phyloP scores from a whole-genome alignment of 2,888 invertebrate species.

The Eucera pruinosa region DNA sequence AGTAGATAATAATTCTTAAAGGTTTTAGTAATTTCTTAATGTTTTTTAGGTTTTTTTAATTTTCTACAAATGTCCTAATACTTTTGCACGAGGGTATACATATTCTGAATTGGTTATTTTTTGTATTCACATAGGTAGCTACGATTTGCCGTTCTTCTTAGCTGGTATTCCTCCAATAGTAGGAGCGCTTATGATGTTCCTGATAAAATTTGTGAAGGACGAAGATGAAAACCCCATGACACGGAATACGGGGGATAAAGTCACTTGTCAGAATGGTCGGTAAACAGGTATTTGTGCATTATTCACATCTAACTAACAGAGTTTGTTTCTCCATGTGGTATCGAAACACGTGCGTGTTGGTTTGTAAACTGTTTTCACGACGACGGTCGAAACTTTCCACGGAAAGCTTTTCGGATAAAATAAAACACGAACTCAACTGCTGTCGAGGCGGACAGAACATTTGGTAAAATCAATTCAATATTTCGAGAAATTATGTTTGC shows the following conservation, averaged over 20 bases:
- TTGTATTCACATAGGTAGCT: slow-evolving; percentile 85
- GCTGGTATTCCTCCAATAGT: slow-evolving; percentile 94
- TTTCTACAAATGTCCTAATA: too few species aligned
- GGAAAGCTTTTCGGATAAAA: slow-evolving; percentile 51
- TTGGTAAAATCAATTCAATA: slow-evolving; percentile 51
- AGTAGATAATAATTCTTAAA: too few species aligned
- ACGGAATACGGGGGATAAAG: slow-evolving; percentile 65
- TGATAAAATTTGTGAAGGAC: slow-evolving; percentile 87
- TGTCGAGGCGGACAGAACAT: slow-evolving; percentile 44
- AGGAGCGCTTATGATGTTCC: slow-evolving; percentile 90
- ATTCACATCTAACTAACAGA: slow-evolving; percentile 62
- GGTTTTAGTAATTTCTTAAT: too few species aligned
- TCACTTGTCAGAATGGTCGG: slow-evolving; percentile 81
- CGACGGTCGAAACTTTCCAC: slow-evolving; percentile 49
- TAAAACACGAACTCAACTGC: slow-evolving; percentile 50
- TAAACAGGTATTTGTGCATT: slow-evolving; percentile 70
- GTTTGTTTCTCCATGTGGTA: slow-evolving; percentile 61
- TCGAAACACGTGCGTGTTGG: slow-evolving; percentile 54
- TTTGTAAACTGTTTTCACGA: slow-evolving; percentile 48
- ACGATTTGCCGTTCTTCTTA: slow-evolving; percentile 91
- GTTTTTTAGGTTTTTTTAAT: too few species aligned
- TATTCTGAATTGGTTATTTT: background rate
- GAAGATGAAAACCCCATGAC: slow-evolving; percentile 57
- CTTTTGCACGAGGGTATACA: too few species aligned
- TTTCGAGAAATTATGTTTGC: slow-evolving; percentile 32